Base-by-base conservation (phyloP, 2,113 vertebrate species). In the Pygathrix nemaeus region DNA sequence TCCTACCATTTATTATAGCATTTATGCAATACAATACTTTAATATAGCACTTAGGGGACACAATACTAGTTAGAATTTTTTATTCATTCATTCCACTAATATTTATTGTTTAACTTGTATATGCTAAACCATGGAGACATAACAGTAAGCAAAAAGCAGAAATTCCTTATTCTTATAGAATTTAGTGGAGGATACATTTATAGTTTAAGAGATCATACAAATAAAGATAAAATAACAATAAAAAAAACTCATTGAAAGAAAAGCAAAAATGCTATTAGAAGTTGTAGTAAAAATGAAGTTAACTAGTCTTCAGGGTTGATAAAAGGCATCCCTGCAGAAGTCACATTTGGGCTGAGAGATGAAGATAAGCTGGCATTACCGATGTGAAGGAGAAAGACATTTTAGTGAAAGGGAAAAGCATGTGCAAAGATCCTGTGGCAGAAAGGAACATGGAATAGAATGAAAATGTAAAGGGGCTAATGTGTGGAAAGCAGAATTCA, bases 231-330 rank as follows among this genome's bases (percentile, higher is more conserved):
- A 90, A 48, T 75, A 40, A 75, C 32, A 93, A 57, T 48, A 40
- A 43, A 59, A 50, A 94, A 83, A 90, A 88, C 7, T 79, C 55
- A 88, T 25, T n/a, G 16, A 52, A 95, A 17, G 70, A 94, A 97
- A 90, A 90, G 61, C 55, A 93, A 96, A 96, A 48, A 85, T 85
- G 79, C 55, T 76, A 20, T 81, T 55, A 89, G 66, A 87, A 92
- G 61, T 80, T 70, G 2, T 6, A 79, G 20, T 48, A 86, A 89
- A 68, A 81, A 79, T 12, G 32, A 87, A 50, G 3, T 43, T n/a
- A 85, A 50, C 20, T 59, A 66, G 35, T 92, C 45, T 81, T 89
- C 66, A 64, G 43, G 5, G 38, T 61, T 88, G 35, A 81, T 79
- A 20, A 90, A 82, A 92, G 10, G 20, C 30, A 68, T 79, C n/a